Evolutionary conservation across 2,113 vertebrate species (phyloP).

Genomic region (Bujurquina vittata): DNA sequence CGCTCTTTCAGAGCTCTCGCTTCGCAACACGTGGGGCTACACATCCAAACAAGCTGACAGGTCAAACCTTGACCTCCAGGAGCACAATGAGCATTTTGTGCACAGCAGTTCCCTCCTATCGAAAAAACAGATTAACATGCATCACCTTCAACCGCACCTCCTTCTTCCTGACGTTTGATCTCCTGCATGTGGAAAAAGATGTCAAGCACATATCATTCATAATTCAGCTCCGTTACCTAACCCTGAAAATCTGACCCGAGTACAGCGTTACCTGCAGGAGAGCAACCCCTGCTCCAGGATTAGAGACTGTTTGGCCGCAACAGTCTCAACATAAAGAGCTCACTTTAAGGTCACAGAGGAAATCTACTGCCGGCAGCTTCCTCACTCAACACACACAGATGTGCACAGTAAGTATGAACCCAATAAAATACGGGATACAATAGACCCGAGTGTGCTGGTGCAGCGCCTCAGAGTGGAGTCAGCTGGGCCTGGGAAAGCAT

Average conservation of each 20-base stretch:
- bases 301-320: slow-evolving; percentile 7
- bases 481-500: slow-evolving; percentile 73
- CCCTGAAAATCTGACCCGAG: not conserved
- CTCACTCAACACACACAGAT: slow-evolving; percentile 13
- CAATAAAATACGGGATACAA: slow-evolving; percentile 25
- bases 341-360: slow-evolving; percentile 14
- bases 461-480: slow-evolving; percentile 63
- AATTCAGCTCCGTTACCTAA: not conserved
- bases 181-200: fast-evolving
- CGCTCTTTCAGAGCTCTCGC: not conserved
- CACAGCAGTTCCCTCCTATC: not conserved
- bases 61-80: slow-evolving; percentile 14
- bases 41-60: slow-evolving; percentile 2
- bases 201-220: not conserved
- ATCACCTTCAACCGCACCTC: not conserved
- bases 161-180: not conserved
- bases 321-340: slow-evolving; percentile 33
- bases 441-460: slow-evolving; percentile 29
- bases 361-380: slow-evolving; percentile 10
- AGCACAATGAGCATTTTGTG: not conserved
- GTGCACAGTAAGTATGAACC: not conserved
- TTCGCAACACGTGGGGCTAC: slow-evolving; percentile 4
- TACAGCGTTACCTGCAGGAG: not conserved
- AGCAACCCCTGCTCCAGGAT: not conserved
- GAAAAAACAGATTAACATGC: not conserved